These are phyloP conservation scores for Patagioenas fasciata DNA, from an alignment of 2,113 vertebrate species.

Conservation along the genomic window DNA sequence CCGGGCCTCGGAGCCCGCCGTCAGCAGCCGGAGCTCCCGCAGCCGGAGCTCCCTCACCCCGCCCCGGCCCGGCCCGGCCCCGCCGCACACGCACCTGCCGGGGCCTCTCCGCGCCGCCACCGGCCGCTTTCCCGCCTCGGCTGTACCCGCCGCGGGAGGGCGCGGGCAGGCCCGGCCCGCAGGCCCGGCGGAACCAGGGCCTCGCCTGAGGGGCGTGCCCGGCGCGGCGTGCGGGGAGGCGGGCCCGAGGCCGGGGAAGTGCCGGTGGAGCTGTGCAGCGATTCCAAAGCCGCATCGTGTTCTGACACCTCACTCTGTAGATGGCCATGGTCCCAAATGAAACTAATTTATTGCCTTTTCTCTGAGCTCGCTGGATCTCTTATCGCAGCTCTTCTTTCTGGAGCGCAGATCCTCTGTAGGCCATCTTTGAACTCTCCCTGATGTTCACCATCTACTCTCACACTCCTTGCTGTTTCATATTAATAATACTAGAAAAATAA, in stretches of 20 bases:
- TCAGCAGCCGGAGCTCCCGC: neutral
- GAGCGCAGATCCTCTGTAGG: neutral
- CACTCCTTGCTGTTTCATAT: neutral
- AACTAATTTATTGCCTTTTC: neutral
- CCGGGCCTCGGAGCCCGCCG: too few species aligned
- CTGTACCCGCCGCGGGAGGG: neutral
- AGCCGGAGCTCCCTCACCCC: neutral
- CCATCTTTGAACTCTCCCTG: neutral
- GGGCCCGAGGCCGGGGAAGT: rapidly evolving
- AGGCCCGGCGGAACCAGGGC: neutral
- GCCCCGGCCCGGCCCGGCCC: neutral
- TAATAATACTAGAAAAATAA: neutral
- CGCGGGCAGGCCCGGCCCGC: neutral
- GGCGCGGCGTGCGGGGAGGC: neutral
- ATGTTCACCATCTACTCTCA: neutral
- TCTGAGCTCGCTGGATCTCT: neutral
- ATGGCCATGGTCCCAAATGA: neutral
- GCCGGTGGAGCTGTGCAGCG: rapidly evolving
- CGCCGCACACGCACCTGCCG: neutral
- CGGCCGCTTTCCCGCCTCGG: neutral
- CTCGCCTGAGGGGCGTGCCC: neutral
- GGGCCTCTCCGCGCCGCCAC: neutral
- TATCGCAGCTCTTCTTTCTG: neutral
- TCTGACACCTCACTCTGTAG: neutral
- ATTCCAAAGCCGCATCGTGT: rapidly evolving